These are phyloP conservation scores for Meloidogyne hapla DNA, from an alignment of 1,140 invertebrate species.

Conservation along the genomic window DNA sequence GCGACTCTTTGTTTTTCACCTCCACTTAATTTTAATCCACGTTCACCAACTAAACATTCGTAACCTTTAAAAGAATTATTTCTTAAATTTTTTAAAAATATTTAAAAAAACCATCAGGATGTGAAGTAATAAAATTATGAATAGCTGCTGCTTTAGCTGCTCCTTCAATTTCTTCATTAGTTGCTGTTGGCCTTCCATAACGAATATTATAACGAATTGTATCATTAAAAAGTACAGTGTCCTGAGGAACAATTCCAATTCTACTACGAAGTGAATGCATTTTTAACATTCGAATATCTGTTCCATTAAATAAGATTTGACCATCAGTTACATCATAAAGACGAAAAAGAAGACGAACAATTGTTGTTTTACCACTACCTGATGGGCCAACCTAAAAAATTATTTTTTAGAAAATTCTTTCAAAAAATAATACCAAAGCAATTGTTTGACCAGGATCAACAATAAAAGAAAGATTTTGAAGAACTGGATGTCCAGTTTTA, in stretches of 20 bases:
- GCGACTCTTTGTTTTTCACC: slow-evolving; percentile 91
- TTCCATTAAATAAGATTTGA: slow-evolving; percentile 79
- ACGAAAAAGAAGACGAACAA: slow-evolving; percentile 85
- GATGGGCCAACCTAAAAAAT: slow-evolving; percentile 76
- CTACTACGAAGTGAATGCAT: slow-evolving; percentile 42
- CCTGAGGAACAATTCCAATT: slow-evolving; percentile 42
- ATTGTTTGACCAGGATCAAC: slow-evolving; percentile 85
- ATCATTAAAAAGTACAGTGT: slow-evolving; percentile 41
- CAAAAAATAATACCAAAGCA: slow-evolving; percentile 73
- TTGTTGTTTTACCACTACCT: slow-evolving; percentile 89
- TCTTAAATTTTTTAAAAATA: slow-evolving; percentile 10
- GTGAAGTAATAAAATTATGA: slow-evolving; percentile 83
- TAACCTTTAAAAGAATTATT: slow-evolving; percentile 57
- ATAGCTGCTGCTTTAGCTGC: slow-evolving; percentile 89
- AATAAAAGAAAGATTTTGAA: slow-evolving; percentile 81
- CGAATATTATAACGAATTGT: slow-evolving; percentile 88
- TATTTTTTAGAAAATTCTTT: not conserved
- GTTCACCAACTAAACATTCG: slow-evolving; percentile 66
- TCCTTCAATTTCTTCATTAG: slow-evolving; percentile 79
- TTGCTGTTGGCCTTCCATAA: slow-evolving; percentile 79
- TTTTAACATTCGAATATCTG: slow-evolving; percentile 65
- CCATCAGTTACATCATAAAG: slow-evolving; percentile 90
- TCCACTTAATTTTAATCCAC: slow-evolving; percentile 70
- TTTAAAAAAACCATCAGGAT: slow-evolving; percentile 73
- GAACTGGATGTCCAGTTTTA: slow-evolving; percentile 75